Evolutionary conservation across 2,797 vertebrate genomes (phyloP), one percentile per base, ranked within the genome.

Genomic region (Manis javanica): DNA sequence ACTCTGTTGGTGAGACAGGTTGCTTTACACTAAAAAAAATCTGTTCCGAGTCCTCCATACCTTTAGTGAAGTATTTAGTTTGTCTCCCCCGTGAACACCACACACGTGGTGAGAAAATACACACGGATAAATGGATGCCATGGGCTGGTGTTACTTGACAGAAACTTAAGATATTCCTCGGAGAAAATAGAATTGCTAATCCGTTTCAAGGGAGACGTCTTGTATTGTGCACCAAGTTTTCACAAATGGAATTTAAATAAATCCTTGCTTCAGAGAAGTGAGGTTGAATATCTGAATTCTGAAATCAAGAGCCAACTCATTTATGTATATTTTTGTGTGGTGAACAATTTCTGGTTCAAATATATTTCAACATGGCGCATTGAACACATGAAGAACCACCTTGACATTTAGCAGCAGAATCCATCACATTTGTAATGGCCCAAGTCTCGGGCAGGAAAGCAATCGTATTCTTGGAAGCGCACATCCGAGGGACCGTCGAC

Each of bases 141-240:
- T 2, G 2, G 12, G 37, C n/a, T 88, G 29, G 11, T 53, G 75
- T 31, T 42, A 37, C 55, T 42, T 29, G 61, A 83, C 16, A 46
- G 87, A 83, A 96, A 78, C 61, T 74, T 82, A 72, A 71, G 39
- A 51, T 69, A 59, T 74, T 91, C 68, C 63, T 79, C 24, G 68
- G 49, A 23, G n/a, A 87, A 31, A 57, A 34, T 77, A 74, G 78
- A 89, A 79, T 46, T 83, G 87, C 2, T 83, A 19, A 92, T 75
- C 13, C 15, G 9, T 82, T 96, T 39, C 24, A 51, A 86, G 23
- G 3, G 7, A 72, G 34, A 72, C 34, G 59, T 49, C 19, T 87
- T 49, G 16, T 14, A 64, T 0, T 63, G 87, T 46, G 24, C 81
- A 39, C 37, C 42, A 0, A 3, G 11, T n/a, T 53, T 78, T 0